These are phyloP conservation scores for Drosophila multiciliata DNA, from an alignment of 2,888 invertebrate genomes.

Conservation along the genomic window DNA sequence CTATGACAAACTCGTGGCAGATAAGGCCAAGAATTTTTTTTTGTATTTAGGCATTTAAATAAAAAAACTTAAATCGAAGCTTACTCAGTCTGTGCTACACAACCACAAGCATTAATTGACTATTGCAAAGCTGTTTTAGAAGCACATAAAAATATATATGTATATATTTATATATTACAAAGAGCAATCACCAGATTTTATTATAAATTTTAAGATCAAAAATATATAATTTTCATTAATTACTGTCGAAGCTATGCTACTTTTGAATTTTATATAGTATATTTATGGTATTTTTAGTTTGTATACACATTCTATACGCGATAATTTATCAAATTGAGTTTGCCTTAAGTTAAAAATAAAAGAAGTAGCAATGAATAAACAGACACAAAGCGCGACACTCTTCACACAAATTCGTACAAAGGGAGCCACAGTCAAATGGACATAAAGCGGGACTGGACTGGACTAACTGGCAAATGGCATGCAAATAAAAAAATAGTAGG, in stretches of 20 bases:
- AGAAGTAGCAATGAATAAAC: slow-evolving; percentile 18
- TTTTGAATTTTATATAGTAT: not conserved
- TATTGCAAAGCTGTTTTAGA: slow-evolving; percentile 23
- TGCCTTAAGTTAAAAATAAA: slow-evolving; percentile 30
- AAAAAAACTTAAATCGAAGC: not conserved
- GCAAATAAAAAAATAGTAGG: slow-evolving; percentile 29
- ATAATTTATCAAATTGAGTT: slow-evolving; percentile 60
- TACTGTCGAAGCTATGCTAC: not conserved
- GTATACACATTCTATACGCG: slow-evolving; percentile 3
- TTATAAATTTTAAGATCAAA: not conserved
- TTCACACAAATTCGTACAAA: slow-evolving; percentile 47
- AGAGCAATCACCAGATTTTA: not conserved
- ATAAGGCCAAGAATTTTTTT: not conserved
- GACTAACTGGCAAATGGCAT: slow-evolving; percentile 26
- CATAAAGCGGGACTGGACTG: slow-evolving; percentile 4
- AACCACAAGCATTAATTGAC: slow-evolving; percentile 20
- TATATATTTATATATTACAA: not conserved
- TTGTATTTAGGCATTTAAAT: not conserved
- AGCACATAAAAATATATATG: not conserved
- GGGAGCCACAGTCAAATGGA: slow-evolving; percentile 28
- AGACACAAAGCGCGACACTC: slow-evolving; percentile 43
- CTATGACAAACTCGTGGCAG: not conserved
- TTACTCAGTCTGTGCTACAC: slow-evolving; percentile 37
- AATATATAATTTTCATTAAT: not conserved
- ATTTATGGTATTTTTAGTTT: not conserved